These are phyloP conservation scores for Myotis davidii DNA, from an alignment of 2,113 vertebrate genomes.

Conservation along the genomic window DNA sequence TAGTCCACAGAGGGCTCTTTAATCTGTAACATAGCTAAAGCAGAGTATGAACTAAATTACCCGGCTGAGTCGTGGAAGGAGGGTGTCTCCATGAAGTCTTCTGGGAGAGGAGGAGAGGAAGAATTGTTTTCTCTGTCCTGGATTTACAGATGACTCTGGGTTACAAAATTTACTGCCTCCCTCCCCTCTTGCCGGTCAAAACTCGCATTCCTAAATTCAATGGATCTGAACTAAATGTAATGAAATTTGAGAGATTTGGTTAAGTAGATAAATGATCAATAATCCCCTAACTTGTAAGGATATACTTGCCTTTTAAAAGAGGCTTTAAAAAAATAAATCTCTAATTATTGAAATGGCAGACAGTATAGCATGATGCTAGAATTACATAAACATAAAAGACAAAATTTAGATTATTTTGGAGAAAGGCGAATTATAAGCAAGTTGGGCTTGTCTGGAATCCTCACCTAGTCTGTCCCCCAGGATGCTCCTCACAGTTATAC, in stretches of 20 bases:
- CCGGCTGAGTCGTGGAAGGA: background rate
- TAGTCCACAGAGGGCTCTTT: background rate
- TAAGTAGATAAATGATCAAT: background rate
- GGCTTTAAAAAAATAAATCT: background rate
- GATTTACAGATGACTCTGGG: background rate
- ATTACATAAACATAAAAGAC: background rate
- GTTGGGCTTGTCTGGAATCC: background rate
- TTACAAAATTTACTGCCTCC: background rate
- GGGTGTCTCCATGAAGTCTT: background rate
- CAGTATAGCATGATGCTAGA: background rate
- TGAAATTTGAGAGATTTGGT: slow-evolving; percentile 20
- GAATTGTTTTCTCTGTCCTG: background rate
- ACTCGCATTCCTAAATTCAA: background rate
- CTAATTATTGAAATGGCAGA: background rate
- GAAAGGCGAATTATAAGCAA: background rate
- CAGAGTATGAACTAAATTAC: background rate
- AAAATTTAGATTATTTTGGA: background rate
- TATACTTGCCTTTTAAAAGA: slow-evolving; percentile 36
- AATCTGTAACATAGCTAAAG: background rate
- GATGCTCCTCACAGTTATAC: background rate
- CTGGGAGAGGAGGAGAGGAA: background rate
- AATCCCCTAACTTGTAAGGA: background rate
- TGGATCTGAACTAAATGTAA: background rate
- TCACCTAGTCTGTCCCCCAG: background rate
- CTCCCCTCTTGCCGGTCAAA: background rate